These are phyloP conservation scores for Sycophila texana DNA, from an alignment of 2,888 invertebrate species.

Conservation along the genomic window DNA sequence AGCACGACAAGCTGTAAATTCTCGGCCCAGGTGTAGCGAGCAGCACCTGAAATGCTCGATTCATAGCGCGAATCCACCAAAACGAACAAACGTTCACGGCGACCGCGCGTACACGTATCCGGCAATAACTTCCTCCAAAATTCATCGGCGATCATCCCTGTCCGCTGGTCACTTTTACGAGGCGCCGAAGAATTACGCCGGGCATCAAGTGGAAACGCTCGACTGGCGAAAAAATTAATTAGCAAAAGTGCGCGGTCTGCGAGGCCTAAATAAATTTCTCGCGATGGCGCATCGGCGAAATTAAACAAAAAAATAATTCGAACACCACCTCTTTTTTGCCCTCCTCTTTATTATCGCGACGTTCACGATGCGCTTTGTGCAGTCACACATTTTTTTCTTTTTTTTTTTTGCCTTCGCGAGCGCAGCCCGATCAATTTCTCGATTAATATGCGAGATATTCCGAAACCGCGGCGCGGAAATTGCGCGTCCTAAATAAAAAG, in stretches of 20 bases:
- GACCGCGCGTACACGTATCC: too few species aligned
- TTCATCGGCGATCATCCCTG: too few species aligned
- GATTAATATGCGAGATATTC: slow-evolving; percentile 13
- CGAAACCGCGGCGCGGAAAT: slow-evolving; percentile 24
- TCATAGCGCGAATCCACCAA: too few species aligned
- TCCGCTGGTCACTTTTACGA: too few species aligned
- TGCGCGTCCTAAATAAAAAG: slow-evolving; percentile 21
- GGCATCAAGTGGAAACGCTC: too few species aligned
- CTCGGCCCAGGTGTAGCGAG: too few species aligned
- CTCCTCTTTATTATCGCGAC: background rate
- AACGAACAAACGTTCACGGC: too few species aligned
- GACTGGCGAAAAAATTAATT: too few species aligned
- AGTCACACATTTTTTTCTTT: background rate
- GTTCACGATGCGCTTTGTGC: background rate
- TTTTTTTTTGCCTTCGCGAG: background rate
- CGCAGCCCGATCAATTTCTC: slow-evolving; percentile 17
- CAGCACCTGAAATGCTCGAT: too few species aligned
- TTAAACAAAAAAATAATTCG: background rate
- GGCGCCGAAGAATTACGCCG: too few species aligned
- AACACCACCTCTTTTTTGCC: background rate
- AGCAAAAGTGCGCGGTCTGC: background rate
- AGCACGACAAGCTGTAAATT: too few species aligned
- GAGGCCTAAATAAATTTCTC: slow-evolving; percentile 6
- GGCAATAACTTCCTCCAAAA: too few species aligned
- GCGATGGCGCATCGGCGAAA: background rate